Base-by-base conservation (phyloP, 2,797 vertebrate species). In the Bucorvus abyssinicus region DNA sequence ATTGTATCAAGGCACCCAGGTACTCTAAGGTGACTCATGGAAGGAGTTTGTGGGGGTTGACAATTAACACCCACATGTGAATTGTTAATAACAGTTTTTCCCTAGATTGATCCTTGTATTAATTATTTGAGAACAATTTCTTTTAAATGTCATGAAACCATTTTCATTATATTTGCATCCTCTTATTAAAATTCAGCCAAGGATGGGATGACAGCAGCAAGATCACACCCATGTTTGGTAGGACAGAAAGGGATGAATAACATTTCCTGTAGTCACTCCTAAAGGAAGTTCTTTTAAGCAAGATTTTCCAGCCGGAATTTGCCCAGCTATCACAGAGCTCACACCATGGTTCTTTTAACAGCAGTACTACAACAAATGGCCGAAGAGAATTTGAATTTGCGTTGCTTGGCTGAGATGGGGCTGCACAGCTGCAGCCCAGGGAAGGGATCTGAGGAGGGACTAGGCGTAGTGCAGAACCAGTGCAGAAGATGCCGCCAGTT, bases 271-370 rank as follows among this genome's bases (percentile, higher is more conserved):
- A 84, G 27, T 86, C 40, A 19, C 36, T 76, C 55, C 55, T 50
- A 88, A 92, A 94, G 92, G 84, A 95, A 91, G 73, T 70, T 73
- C 59, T 76, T 91, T 49, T 44, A 88, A 88, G 44, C 61, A 78
- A 56, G 59, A 76, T 86, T 90, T 92, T 90, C 89, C 87, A 91
- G 11, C 34, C 90, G 83, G 76, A 94, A 86, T 87, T 73, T 86
- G 38, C 76, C 44, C 76, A 94, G 89, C 59, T 87, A 84, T 56
- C 32, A 24, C 65, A 86, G 79, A 60, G 61, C 65, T 88, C 79
- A 79, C 26, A 79, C 49, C 10, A 52, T 3, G 2, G 1, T 30
- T 86, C 23, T 80, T 75, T 74, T 27, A 80, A 91, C 85, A 85
- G 49, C 12, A 47, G 2, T 30, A 19, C 36, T 45, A 68, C 14